phyloP scores from a whole-genome alignment of 2,888 invertebrate species.

The Synergus japonicus region DNA sequence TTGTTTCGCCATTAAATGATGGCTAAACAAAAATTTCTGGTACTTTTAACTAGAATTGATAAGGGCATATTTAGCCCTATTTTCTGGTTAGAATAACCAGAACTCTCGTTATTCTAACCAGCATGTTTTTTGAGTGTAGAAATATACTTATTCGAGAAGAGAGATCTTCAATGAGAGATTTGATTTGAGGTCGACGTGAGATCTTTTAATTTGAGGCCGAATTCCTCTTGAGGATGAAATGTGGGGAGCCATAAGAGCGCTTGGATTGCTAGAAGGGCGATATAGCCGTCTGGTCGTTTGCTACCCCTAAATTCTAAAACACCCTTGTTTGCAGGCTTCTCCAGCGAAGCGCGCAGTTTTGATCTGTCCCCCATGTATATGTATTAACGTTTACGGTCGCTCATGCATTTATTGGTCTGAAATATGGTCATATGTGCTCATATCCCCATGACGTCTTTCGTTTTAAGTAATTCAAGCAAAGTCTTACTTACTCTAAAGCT shows the following conservation, averaged over 20 bases:
- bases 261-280: slow-evolving; percentile 68
- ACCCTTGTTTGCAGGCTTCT: slow-evolving; percentile 64
- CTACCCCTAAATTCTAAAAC: slow-evolving; percentile 67
- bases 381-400: slow-evolving; percentile 36
- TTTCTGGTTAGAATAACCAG: too few relatives aligned
- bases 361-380: slow-evolving; percentile 54
- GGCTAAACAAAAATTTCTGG: too few relatives aligned
- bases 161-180: slow-evolving; percentile 54
- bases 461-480: slow-evolving; percentile 24
- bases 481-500: not conserved
- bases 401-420: slow-evolving; percentile 41
- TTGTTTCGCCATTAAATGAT: not conserved
- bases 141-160: not conserved
- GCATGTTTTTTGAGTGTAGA: not conserved
- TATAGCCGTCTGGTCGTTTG: slow-evolving; percentile 64
- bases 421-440: slow-evolving; percentile 40
- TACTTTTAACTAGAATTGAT: too few relatives aligned
- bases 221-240: slow-evolving; percentile 74
- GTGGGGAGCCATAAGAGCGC: slow-evolving; percentile 71
- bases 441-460: slow-evolving; percentile 35
- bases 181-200: slow-evolving; percentile 69
- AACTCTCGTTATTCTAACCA: too few relatives aligned
- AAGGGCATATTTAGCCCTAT: too few relatives aligned
- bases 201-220: slow-evolving; percentile 77
- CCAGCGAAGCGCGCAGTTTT: slow-evolving; percentile 58